Evolutionary conservation across 2,113 vertebrate species (phyloP).

Genomic region (Diadophis punctatus): DNA sequence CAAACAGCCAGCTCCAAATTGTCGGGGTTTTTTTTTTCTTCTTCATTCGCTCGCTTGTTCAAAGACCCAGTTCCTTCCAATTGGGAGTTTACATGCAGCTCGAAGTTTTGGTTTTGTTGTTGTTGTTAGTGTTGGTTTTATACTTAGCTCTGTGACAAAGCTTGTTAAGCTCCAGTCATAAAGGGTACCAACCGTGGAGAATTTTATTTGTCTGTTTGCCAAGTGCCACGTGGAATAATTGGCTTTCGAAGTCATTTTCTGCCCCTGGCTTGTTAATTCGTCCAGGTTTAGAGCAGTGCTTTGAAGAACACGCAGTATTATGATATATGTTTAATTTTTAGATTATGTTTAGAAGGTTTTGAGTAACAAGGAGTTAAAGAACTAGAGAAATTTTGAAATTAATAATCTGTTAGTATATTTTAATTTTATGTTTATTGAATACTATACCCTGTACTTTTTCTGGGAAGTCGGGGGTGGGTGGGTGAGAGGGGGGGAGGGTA

Average conservation of each 20-base stretch:
- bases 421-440: too few species aligned
- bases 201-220: too few species aligned
- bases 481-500: too few species aligned
- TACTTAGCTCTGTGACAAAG: background rate
- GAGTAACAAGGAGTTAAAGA: too few species aligned
- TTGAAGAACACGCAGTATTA: background rate
- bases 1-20: background rate
- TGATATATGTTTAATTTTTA: too few species aligned
- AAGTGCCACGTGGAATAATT: background rate
- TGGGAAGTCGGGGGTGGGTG: too few species aligned
- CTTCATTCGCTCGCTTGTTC: background rate
- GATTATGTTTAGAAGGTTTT: too few species aligned
- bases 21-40: too few species aligned
- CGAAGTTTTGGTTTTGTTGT: too few species aligned
- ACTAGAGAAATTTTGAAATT: too few species aligned
- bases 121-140: background rate
- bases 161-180: background rate
- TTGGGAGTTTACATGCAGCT: background rate
- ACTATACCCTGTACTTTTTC: too few species aligned
- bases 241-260: background rate
- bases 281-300: background rate
- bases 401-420: too few species aligned
- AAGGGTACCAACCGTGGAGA: background rate
- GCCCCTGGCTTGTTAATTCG: background rate
- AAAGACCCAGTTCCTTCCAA: background rate